Conservation (phyloP, 2,113 vertebrate genomes). For the Scartelaos histophorus region DNA sequence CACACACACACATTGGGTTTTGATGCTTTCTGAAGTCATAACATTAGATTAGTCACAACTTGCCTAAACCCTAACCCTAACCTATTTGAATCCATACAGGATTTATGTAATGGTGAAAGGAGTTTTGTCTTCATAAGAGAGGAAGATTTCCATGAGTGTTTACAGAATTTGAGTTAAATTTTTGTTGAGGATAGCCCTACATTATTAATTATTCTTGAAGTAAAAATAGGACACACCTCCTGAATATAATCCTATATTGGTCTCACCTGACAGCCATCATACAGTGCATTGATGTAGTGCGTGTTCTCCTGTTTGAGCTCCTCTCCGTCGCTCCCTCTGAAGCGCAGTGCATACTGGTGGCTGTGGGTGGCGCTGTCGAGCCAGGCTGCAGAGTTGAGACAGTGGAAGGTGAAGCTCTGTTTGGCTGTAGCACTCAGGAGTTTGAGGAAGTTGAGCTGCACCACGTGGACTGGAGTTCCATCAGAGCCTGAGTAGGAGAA, state of each 20-base stretch:
- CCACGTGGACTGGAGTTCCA: conserved; percentile 85
- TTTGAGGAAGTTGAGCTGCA: conserved; percentile 95
- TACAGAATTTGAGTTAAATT: too few species aligned
- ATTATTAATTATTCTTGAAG: too few species aligned
- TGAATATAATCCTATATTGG: too few species aligned
- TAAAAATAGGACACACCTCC: too few species aligned
- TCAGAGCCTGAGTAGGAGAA: conserved; percentile 88
- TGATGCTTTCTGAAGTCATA: too few species aligned
- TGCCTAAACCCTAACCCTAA: too few species aligned
- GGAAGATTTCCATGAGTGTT: too few species aligned
- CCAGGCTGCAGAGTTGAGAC: conserved; percentile 93
- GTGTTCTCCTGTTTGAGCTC: conserved; percentile 91
- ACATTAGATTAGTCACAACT: too few species aligned
- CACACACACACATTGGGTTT: too few species aligned
- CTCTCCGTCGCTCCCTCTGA: conserved; percentile 88
- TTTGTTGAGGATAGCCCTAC: too few species aligned
- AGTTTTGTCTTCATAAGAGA: background rate
- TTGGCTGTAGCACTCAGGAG: conserved; percentile 89
- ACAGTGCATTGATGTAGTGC: conserved; percentile 85
- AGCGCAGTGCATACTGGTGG: conserved; percentile 86
- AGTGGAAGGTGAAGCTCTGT: conserved; percentile 94
- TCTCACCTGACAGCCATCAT: conserved; percentile 89
- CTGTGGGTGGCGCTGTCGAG: conserved; percentile 78
- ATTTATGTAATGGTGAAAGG: too few species aligned
- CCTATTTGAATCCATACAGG: too few species aligned